Percentiles rank a stretch among this genome's conserved stretches.
Evolutionary conservation across 2,888 invertebrate species (phyloP).

Genomic region (Troilus luridus): DNA sequence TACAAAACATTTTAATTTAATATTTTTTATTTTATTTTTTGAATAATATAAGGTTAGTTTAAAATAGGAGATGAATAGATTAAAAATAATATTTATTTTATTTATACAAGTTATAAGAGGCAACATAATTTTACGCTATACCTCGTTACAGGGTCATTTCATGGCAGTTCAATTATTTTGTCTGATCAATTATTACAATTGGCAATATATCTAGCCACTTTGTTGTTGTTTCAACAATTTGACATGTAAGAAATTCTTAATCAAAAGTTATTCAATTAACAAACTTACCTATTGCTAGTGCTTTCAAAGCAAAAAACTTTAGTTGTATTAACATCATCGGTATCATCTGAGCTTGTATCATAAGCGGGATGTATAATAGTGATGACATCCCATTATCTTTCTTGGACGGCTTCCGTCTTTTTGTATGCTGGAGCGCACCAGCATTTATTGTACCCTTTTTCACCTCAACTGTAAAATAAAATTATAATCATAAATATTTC

Average conservation of each 20-base stretch:
- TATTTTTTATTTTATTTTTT: not conserved
- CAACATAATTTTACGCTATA: not conserved
- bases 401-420: constrained; percentile 63
- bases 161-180: too few species aligned
- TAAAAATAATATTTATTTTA: not conserved
- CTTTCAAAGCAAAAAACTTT: constrained; percentile 66
- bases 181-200: too few species aligned
- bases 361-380: constrained; percentile 66
- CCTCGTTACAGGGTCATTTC: too few species aligned
- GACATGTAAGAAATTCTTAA: not conserved
- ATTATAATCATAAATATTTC: not conserved
- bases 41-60: not conserved
- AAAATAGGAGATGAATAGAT: not conserved
- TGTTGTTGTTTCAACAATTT: too few species aligned
- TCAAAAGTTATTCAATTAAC: not conserved
- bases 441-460: constrained; percentile 27
- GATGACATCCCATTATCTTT: constrained; percentile 61
- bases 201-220: too few species aligned
- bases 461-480: constrained; percentile 3
- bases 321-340: constrained; percentile 66
- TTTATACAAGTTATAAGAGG: not conserved
- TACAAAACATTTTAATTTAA: too few species aligned
- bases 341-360: constrained; percentile 66
- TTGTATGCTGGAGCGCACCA: not conserved
- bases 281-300: constrained; percentile 65